A percentile compares a stretch with the other conserved stretches of the same genome.
Evolutionary conservation across 2,888 invertebrate genomes (phyloP).

Genomic region (Dendrolimus pini): DNA sequence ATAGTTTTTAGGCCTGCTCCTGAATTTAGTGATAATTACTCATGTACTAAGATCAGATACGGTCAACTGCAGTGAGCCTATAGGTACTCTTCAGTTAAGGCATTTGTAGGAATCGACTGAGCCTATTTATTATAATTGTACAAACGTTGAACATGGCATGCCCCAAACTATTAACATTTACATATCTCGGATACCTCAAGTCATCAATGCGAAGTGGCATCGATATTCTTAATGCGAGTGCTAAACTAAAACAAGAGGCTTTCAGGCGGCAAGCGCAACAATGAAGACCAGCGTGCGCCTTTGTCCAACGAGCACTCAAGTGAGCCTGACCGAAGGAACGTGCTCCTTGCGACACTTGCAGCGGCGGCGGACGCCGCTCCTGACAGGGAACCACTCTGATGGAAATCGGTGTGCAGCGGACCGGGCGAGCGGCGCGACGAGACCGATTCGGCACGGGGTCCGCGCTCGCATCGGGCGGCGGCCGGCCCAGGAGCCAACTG

Average conservation of each 20-base stretch:
- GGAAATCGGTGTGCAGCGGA: constrained; percentile 25
- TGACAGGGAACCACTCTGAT: constrained; percentile 31
- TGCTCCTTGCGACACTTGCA: constrained; percentile 22
- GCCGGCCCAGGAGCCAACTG: constrained; percentile 33
- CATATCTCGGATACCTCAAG: constrained; percentile 19
- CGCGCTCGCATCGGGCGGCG: constrained; percentile 42
- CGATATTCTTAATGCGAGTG: constrained; percentile 24
- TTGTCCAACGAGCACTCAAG: constrained; percentile 19
- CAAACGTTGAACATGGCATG: not conserved
- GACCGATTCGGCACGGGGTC: constrained; percentile 38
- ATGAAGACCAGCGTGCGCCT: constrained; percentile 16
- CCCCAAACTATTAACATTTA: constrained; percentile 32
- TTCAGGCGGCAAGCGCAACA: constrained; percentile 15
- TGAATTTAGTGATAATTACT: not conserved
- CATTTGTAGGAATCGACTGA: not conserved
- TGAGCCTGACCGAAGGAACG: constrained; percentile 24
- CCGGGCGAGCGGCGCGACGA: constrained; percentile 31
- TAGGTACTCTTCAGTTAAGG: not conserved
- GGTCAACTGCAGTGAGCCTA: not conserved
- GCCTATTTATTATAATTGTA: not conserved
- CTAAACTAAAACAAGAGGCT: constrained; percentile 19
- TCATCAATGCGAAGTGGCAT: constrained; percentile 20
- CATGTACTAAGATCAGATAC: not conserved
- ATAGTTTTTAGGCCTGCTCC: not conserved
- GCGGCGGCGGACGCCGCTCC: constrained; percentile 6